Percentiles rank a stretch among this genome's conserved stretches.
Evolutionary conservation across 37 sponge, comb jelly and placozoan genomes (phyloP).

Genomic region (Lycopodina hypogea): DNA sequence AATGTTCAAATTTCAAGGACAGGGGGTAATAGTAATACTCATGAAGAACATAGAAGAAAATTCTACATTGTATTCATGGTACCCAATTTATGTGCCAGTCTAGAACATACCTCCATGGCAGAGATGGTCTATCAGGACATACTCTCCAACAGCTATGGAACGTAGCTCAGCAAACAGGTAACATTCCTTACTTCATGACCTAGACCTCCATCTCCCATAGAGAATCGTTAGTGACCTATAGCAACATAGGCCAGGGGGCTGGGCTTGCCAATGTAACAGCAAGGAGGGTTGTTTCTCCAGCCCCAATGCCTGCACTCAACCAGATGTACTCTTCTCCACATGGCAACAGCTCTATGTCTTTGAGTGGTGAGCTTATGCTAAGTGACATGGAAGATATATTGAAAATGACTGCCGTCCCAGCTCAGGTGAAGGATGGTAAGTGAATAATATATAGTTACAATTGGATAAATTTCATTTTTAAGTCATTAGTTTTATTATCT

Average conservation of each 20-base stretch:
- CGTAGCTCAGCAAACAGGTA: conserved; percentile 3
- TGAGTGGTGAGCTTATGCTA: no score
- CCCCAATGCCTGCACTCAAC: conserved; percentile 7
- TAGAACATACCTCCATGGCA: not conserved
- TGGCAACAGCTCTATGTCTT: no score
- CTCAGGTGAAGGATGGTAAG: conserved; percentile 26
- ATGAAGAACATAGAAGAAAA: no score
- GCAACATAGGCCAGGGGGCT: not conserved
- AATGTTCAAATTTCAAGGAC: no score
- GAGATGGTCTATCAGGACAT: not conserved
- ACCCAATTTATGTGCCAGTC: no score
- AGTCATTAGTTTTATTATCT: no score
- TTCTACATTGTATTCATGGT: no score
- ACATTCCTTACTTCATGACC: conserved; percentile 2
- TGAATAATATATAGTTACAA: not conserved
- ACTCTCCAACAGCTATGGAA: conserved; percentile 12
- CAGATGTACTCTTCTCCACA: conserved; percentile 6
- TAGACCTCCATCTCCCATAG: not conserved
- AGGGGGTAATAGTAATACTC: no score
- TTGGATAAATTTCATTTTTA: not conserved
- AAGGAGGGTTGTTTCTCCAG: conserved; percentile 37
- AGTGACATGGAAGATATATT: not conserved
- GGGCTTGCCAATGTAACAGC: not conserved
- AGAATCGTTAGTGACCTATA: not conserved
- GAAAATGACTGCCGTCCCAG: conserved; percentile 15